Conservation (phyloP, 2,888 invertebrate genomes). For the Apocheima hispidaria region DNA sequence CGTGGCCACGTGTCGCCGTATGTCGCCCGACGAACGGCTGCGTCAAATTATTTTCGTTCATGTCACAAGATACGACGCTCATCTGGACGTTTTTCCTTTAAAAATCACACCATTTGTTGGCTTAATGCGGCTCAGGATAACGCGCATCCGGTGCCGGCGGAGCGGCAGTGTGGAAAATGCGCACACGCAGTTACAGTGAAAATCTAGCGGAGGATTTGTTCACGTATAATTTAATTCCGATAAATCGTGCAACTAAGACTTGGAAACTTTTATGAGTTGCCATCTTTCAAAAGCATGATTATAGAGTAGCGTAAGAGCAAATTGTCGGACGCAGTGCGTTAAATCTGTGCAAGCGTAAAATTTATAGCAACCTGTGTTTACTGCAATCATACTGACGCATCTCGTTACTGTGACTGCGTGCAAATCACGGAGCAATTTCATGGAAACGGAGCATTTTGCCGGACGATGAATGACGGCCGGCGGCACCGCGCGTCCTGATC, state of each 20-base stretch:
- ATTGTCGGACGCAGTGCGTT: constrained; percentile 37
- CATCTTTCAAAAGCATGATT: constrained; percentile 42
- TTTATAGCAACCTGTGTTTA: constrained; percentile 44
- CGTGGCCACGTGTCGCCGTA: constrained; percentile 85
- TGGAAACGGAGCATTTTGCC: constrained; percentile 57
- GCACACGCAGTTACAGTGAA: constrained; percentile 36
- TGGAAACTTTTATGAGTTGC: constrained; percentile 35
- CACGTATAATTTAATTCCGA: constrained; percentile 30
- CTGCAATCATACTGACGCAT: constrained; percentile 52
- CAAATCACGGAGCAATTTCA: constrained; percentile 64
- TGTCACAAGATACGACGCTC: constrained; percentile 85
- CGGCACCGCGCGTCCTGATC: constrained; percentile 53
- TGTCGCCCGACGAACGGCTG: constrained; percentile 83
- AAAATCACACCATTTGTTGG: constrained; percentile 79
- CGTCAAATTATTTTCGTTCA: constrained; percentile 86
- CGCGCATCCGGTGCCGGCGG: constrained; percentile 66
- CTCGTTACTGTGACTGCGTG: constrained; percentile 56
- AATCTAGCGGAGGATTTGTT: constrained; percentile 33
- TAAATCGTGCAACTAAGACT: constrained; percentile 37
- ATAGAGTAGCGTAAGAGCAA: constrained; percentile 27
- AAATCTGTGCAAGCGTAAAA: constrained; percentile 52
- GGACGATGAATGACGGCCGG: constrained; percentile 59
- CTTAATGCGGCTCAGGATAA: constrained; percentile 66
- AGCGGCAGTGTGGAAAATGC: constrained; percentile 54
- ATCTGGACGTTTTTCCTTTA: constrained; percentile 85